These are phyloP conservation scores for Stomorhina lunata DNA, from an alignment of 2,888 invertebrate genomes.

Conservation along the genomic window DNA sequence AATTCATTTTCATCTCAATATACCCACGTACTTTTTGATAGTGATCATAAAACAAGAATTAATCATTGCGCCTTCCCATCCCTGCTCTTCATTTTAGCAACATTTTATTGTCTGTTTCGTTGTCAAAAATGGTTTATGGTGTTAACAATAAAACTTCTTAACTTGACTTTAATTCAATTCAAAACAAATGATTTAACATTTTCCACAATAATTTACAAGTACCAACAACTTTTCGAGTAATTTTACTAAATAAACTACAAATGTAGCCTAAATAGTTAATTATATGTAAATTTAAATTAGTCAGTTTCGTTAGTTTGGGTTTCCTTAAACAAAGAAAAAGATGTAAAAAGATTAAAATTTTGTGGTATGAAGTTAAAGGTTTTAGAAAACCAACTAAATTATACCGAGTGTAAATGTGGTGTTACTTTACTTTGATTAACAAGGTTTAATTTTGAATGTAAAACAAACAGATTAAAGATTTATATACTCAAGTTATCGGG, in stretches of 20 bases:
- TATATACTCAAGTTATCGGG: not conserved
- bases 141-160: not conserved
- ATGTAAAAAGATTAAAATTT: not conserved
- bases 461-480: not conserved
- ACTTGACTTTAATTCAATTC: not conserved
- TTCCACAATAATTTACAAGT: not conserved
- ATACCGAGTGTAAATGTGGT: not conserved
- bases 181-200: not conserved
- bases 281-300: constrained; percentile 16
- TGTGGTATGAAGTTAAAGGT: too few relatives aligned
- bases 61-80: too few relatives aligned
- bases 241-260: too few relatives aligned
- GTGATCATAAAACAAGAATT: too few relatives aligned
- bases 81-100: not conserved
- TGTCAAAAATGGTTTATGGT: too few relatives aligned
- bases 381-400: too few relatives aligned
- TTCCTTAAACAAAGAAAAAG: constrained; percentile 23
- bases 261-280: constrained; percentile 37
- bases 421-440: not conserved
- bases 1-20: too few relatives aligned
- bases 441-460: not conserved
- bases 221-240: too few relatives aligned
- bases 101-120: not conserved
- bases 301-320: not conserved
- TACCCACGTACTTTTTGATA: too few relatives aligned